These are phyloP conservation scores for Pedicia rivosa DNA, from an alignment of 2,888 invertebrate genomes.

Conservation along the genomic window DNA sequence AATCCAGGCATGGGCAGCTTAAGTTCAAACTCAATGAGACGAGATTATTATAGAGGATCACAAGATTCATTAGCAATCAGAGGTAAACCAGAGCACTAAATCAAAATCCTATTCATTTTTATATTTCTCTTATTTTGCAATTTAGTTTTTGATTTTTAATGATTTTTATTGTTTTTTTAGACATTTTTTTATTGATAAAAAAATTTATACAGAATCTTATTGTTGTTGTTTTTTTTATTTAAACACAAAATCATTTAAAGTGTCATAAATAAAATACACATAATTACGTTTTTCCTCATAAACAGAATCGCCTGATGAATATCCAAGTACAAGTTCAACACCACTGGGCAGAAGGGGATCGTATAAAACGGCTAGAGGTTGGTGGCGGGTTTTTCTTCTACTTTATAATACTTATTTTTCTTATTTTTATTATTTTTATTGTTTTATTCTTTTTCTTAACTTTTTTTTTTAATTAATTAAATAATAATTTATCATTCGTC, in stretches of 20 bases:
- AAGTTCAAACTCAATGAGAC: constrained; percentile 54
- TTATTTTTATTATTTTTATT: constrained; percentile 13
- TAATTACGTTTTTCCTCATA: constrained; percentile 5
- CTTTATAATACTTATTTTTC: constrained; percentile 6
- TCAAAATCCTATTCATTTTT: constrained; percentile 14
- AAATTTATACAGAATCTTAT: too few species aligned
- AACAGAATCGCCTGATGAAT: constrained; percentile 32
- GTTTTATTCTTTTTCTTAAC: constrained; percentile 10
- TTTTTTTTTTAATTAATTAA: constrained; percentile 8
- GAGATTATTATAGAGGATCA: constrained; percentile 83
- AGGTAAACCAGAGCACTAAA: constrained; percentile 49
- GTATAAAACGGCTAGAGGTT: constrained; percentile 78
- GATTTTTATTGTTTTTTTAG: constrained; percentile 3
- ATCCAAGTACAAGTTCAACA: constrained; percentile 38
- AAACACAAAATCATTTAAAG: too few species aligned
- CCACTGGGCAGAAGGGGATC: constrained; percentile 68
- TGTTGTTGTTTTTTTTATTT: too few species aligned
- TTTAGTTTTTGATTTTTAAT: constrained; percentile 7
- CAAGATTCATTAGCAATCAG: constrained; percentile 75
- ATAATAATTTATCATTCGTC: background rate
- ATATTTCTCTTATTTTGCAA: constrained; percentile 9
- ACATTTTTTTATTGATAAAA: constrained; percentile 7
- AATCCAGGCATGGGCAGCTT: constrained; percentile 26
- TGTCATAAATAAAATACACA: too few species aligned
- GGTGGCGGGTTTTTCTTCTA: constrained; percentile 27